Evolutionary conservation across 64 coral and sea anemone genomes (phyloP).

Genomic region (Stylophora pistillata): DNA sequence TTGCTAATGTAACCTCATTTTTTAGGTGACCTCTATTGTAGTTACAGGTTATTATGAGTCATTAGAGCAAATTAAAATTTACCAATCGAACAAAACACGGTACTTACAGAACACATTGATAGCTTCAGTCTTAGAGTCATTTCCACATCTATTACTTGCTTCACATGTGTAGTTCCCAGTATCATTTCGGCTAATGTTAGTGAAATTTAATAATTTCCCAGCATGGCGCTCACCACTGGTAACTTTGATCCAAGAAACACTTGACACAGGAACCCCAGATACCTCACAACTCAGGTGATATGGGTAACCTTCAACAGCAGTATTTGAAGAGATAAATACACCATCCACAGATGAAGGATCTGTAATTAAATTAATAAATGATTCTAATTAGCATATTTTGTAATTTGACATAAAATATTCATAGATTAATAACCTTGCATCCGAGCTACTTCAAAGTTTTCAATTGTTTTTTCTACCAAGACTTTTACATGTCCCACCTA

Average conservation of each 20-base stretch:
- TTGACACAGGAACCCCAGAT: not conserved
- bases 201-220: not conserved
- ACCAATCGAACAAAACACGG: too few species aligned
- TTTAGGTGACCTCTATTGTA: too few species aligned
- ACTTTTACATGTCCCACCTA: too few species aligned
- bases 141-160: not conserved
- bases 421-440: too few species aligned
- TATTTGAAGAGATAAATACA: not conserved
- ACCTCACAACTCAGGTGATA: not conserved
- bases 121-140: not conserved
- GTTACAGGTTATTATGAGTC: too few species aligned
- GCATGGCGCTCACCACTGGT: not conserved
- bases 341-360: not conserved
- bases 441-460: too few species aligned
- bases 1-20: too few species aligned
- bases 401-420: too few species aligned
- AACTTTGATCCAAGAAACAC: not conserved
- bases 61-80: too few species aligned
- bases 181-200: not conserved
- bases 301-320: not conserved
- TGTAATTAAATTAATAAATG: not conserved
- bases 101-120: not conserved
- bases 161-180: not conserved
- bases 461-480: too few species aligned
- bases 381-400: too few species aligned